Evolutionary conservation across 2,888 invertebrate species (phyloP), one percentile per base, ranked within the genome.

Genomic region (Abscondita cerata): DNA sequence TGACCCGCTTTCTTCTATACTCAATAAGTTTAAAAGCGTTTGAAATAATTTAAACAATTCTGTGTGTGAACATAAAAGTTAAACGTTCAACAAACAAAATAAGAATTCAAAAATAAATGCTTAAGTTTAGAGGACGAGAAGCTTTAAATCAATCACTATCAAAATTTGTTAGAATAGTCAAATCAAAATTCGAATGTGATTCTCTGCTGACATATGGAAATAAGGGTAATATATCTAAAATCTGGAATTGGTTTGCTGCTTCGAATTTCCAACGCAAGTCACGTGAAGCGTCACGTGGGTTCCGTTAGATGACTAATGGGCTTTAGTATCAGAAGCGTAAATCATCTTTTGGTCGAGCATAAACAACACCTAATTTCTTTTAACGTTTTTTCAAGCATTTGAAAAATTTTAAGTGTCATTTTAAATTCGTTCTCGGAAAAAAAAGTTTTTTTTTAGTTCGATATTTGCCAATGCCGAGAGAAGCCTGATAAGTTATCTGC

Each of bases 121-220:
- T n/a, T n/a, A n/a, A n/a, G n/a, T n/a, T n/a, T n/a, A n/a, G n/a
- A n/a, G n/a, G n/a, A n/a, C n/a, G 25, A 25, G 25, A 6, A 25
- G 25, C 25, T 25, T 25, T 25, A 19, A 44, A 44, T 44, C 44
- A 44, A 44, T 44, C 44, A 8, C 8, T 44, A 44, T 44, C 5
- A 19, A 16, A 19, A 44, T 44, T 44, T 44, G 44, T 44, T 44
- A 59, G 52, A 59, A 34, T 52, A 25, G 34, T 34, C 54, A 62
- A 64, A 66, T 64, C 64, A 66, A 56, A 65, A 65, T 62, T 53
- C 53, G 56, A 56, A 55, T 48, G 62, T 60, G 59, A 68, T 66
- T 64, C 60, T 57, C 50, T 52, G 66, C 52, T 62, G 66, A 66
- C 68, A 64, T 64, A 68, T 68, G 68, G 68, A 66, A 68, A 68